Percentiles rank a stretch among this genome's conserved stretches.
Evolutionary conservation across 92 coral and sea anemone species (phyloP).

Genomic region (Desmophyllum pertusum): DNA sequence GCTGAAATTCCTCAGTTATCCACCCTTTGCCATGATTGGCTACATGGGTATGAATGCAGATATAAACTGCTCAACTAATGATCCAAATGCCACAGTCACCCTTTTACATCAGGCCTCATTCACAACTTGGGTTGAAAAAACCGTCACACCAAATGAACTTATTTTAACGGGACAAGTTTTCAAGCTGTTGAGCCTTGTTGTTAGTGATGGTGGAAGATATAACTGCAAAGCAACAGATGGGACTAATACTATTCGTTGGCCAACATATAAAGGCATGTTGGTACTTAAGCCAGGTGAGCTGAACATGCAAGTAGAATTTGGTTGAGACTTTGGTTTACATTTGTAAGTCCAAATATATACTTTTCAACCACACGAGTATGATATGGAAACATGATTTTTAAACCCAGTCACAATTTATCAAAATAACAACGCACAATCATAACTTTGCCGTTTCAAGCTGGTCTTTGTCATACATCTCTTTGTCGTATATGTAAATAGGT

Average conservation of each 20-base stretch:
- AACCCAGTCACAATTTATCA: too few species aligned
- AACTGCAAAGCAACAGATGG: conserved; percentile 43
- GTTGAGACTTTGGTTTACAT: too few species aligned
- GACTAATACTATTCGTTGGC: conserved; percentile 26
- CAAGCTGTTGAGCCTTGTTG: conserved; percentile 16
- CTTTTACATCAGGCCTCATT: background rate
- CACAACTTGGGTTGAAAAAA: background rate
- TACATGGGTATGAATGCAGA: background rate
- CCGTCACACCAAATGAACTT: conserved; percentile 32
- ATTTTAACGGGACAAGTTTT: conserved; percentile 35
- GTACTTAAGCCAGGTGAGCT: background rate
- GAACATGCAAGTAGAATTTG: too few species aligned
- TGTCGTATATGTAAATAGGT: too few species aligned
- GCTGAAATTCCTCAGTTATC: background rate
- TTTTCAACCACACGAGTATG: too few species aligned
- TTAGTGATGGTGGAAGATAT: conserved; percentile 43
- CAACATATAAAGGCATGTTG: background rate
- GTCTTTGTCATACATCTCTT: too few species aligned
- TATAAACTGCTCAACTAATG: conserved; percentile 21
- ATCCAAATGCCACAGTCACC: conserved; percentile 8
- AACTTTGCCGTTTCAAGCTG: too few species aligned
- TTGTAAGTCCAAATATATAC: too few species aligned
- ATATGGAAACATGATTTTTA: too few species aligned
- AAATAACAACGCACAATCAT: too few species aligned
- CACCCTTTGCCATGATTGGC: background rate